A percentile compares a stretch with the other conserved stretches of the same genome.
Evolutionary conservation across 2,113 vertebrate species (phyloP).

Genomic region (Actinemys pallida): DNA sequence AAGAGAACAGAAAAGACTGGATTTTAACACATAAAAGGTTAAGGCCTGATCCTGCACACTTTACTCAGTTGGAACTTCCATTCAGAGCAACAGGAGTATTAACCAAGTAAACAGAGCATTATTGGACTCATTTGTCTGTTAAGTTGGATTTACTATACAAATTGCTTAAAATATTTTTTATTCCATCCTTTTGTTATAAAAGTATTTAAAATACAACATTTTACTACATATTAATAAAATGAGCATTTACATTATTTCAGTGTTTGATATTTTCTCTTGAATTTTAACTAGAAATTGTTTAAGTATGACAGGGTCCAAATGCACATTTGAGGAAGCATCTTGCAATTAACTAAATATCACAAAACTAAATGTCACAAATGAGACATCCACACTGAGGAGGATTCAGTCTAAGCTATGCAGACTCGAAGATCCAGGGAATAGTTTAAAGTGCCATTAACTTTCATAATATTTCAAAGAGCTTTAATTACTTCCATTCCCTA

Average conservation of each 20-base stretch:
- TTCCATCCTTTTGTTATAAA: background rate
- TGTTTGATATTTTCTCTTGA: background rate
- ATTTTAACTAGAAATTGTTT: background rate
- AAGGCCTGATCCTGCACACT: background rate
- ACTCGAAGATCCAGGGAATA: slow-evolving; percentile 14
- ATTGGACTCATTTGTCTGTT: background rate
- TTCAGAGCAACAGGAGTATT: background rate
- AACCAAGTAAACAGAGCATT: background rate
- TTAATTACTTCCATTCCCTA: background rate
- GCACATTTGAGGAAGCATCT: background rate
- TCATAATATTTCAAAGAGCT: background rate
- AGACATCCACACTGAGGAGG: background rate
- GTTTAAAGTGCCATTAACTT: slow-evolving; percentile 41
- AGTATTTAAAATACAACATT: background rate
- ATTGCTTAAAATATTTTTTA: background rate
- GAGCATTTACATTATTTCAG: background rate
- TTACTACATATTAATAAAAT: background rate
- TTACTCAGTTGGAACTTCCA: background rate
- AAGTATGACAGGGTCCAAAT: slow-evolving; percentile 8
- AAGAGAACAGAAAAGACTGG: background rate
- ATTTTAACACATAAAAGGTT: background rate
- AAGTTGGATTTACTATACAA: background rate
- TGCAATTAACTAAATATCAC: background rate
- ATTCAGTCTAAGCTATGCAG: background rate
- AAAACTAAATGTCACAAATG: background rate